phyloP scores from a whole-genome alignment of 2,113 vertebrate species.

The Puffinus mauretanicus region DNA sequence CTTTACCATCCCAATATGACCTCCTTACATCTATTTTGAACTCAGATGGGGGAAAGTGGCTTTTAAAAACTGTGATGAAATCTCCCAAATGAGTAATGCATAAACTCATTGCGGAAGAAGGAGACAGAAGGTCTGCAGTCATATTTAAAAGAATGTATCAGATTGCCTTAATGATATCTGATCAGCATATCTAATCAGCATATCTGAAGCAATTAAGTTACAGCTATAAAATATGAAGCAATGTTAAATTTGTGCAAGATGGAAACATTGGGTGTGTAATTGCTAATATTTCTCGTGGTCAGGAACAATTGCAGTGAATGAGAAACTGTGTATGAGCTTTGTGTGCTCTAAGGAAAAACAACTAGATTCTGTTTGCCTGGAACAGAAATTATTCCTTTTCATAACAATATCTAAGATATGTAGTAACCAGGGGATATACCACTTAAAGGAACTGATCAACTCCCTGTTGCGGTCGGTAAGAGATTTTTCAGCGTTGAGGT shows the following conservation, averaged over 20 bases:
- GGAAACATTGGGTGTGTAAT: slow-evolving; percentile 18
- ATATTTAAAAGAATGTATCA: slow-evolving; percentile 17
- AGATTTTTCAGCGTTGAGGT: not conserved
- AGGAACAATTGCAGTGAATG: slow-evolving; percentile 2
- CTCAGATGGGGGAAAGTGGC: not conserved
- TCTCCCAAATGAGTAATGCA: slow-evolving; percentile 29
- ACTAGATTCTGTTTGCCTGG: not conserved
- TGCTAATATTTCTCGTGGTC: not conserved
- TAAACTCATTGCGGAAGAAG: not conserved
- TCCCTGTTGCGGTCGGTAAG: not conserved
- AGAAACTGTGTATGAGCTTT: not conserved
- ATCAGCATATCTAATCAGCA: slow-evolving; percentile 34
- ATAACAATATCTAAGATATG: not conserved
- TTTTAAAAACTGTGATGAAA: slow-evolving; percentile 38
- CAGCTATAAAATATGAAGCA: slow-evolving; percentile 62
- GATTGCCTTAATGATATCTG: slow-evolving; percentile 52
- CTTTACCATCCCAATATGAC: slow-evolving; percentile 27
- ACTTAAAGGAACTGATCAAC: not conserved
- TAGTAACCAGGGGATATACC: not conserved
- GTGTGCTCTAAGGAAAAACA: not conserved
- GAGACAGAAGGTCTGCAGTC: slow-evolving; percentile 43
- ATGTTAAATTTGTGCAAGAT: slow-evolving; percentile 8
- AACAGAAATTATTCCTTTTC: not conserved
- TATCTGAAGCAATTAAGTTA: slow-evolving; percentile 50
- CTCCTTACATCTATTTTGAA: slow-evolving; percentile 1